Evolutionary conservation across 2,113 vertebrate species (phyloP).

Genomic region (Sinocyclocheilus anshuiensis): DNA sequence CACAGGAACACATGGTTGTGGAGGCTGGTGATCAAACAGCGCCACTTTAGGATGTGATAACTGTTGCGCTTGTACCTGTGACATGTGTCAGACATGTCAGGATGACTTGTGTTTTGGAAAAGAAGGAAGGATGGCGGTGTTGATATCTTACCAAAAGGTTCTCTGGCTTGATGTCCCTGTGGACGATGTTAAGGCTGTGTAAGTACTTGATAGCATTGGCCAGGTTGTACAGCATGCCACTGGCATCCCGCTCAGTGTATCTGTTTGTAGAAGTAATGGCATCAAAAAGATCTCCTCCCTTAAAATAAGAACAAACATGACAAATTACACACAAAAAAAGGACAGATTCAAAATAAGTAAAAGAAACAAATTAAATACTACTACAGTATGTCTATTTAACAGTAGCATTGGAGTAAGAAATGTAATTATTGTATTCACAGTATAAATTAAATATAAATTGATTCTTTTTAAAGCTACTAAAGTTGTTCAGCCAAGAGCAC

Average conservation of each 20-base stretch:
- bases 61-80: neutral
- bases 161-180: constrained; percentile 98
- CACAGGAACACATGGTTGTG: constrained; percentile 4
- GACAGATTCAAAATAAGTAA: neutral
- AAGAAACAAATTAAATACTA: neutral
- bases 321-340: neutral
- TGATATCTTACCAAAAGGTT: constrained; percentile 89
- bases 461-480: neutral
- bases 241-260: constrained; percentile 95
- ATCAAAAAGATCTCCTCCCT: constrained; percentile 98
- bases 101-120: neutral
- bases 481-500: neutral
- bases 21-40: neutral
- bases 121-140: neutral
- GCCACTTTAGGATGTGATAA: constrained; percentile 9
- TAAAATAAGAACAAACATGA: neutral
- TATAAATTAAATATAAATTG: neutral
- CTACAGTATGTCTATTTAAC: neutral
- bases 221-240: constrained; percentile 96
- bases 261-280: constrained; percentile 97
- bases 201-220: constrained; percentile 97
- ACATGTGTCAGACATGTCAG: neutral
- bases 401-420: neutral
- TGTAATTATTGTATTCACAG: neutral
- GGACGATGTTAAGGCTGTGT: constrained; percentile 94